These are phyloP conservation scores for Enteromius anoplus DNA, from an alignment of 2,797 vertebrate species.

Conservation along the genomic window DNA sequence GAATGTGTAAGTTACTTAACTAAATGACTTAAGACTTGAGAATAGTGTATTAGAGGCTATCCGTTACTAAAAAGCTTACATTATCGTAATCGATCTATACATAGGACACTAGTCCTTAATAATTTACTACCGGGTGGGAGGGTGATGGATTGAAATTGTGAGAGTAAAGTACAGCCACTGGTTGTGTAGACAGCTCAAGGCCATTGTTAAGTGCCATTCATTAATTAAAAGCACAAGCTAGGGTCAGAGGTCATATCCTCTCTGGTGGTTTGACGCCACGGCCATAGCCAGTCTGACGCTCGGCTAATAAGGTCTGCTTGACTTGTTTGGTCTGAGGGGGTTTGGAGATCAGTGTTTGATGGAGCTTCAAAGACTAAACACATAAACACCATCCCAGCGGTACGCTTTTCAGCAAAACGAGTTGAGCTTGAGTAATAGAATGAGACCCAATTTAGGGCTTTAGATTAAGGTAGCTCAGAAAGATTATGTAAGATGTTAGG, in stretches of 20 bases:
- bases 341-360: conserved; percentile 35
- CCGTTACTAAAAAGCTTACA: neutral
- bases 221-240: conserved; percentile 61
- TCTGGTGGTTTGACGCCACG: conserved; percentile 56
- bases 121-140: conserved; percentile 22
- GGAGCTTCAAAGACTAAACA: conserved; percentile 45
- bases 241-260: conserved; percentile 58
- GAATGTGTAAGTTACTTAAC: conserved; percentile 24
- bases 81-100: neutral
- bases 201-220: conserved; percentile 53
- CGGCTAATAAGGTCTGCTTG: conserved; percentile 52
- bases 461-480: conserved; percentile 10
- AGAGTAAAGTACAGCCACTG: conserved; percentile 41
- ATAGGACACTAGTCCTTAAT: neutral
- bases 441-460: conserved; percentile 29
- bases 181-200: conserved; percentile 51
- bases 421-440: conserved; percentile 39
- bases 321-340: conserved; percentile 49
- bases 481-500: conserved; percentile 39
- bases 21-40: neutral
- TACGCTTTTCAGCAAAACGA: conserved; percentile 34
- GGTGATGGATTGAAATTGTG: conserved; percentile 8
- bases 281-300: conserved; percentile 58
- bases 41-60: conserved; percentile 13
- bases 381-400: conserved; percentile 31